Conservation (phyloP, 2,113 vertebrate genomes). For the Chitala chitala region DNA sequence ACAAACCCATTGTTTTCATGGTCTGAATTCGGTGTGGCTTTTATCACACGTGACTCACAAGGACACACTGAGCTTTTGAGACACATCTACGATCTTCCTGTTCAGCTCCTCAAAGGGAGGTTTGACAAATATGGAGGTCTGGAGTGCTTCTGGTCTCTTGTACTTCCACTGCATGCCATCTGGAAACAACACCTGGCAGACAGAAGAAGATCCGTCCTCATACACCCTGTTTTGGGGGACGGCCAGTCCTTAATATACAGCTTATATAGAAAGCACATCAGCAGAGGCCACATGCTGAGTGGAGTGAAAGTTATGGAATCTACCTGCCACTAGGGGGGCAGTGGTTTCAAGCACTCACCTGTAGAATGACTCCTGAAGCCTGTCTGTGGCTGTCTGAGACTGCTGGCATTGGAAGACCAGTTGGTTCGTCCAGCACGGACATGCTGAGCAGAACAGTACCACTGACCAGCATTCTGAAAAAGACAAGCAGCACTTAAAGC, state of each 20-base stretch:
- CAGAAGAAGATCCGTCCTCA: not conserved
- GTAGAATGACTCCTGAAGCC: slow-evolving; percentile 50
- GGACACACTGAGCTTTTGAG: slow-evolving; percentile 54
- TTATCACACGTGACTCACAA: slow-evolving; percentile 48
- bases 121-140: slow-evolving; percentile 30
- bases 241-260: not conserved
- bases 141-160: slow-evolving; percentile 42
- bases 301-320: not conserved
- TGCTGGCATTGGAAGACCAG: slow-evolving; percentile 44
- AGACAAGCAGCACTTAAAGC: no score
- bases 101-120: slow-evolving; percentile 47
- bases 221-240: not conserved
- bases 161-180: slow-evolving; percentile 48
- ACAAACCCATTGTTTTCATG: not conserved
- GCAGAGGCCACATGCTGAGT: not conserved
- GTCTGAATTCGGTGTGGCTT: not conserved
- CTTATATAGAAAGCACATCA: not conserved
- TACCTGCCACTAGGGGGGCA: slow-evolving; percentile 24
- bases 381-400: slow-evolving; percentile 54
- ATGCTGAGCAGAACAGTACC: slow-evolving; percentile 58
- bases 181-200: slow-evolving; percentile 51
- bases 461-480: slow-evolving; percentile 44
- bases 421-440: slow-evolving; percentile 38
- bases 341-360: slow-evolving; percentile 40
- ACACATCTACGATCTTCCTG: slow-evolving; percentile 50